phyloP scores from a whole-genome alignment of 2,797 vertebrate species.

The Halcyon chelicuti region DNA sequence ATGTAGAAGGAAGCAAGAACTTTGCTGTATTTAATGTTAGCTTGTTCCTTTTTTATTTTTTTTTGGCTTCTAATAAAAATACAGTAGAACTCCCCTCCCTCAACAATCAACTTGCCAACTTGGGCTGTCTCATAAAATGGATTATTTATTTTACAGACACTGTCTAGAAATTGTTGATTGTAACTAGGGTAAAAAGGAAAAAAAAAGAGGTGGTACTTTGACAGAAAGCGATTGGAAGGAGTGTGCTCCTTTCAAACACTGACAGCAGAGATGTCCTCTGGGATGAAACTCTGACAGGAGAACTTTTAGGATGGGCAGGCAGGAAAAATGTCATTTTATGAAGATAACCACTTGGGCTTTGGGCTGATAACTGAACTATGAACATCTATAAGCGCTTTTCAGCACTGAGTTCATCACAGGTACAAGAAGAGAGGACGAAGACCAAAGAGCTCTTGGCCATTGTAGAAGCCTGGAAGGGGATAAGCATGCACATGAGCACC shows the following conservation, averaged over 20 bases:
- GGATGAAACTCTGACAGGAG: neutral
- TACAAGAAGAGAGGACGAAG: neutral
- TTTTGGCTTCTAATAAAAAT: neutral
- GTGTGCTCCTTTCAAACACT: neutral
- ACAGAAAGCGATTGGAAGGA: accelerated
- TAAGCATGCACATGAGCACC: accelerated
- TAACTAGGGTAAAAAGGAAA: neutral
- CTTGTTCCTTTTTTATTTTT: neutral
- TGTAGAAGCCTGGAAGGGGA: neutral
- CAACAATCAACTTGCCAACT: neutral
- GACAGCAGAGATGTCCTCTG: neutral
- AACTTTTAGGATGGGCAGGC: neutral
- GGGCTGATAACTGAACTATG: neutral
- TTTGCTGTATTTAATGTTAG: neutral
- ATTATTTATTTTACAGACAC: neutral
- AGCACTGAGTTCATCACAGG: neutral
- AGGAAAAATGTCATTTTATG: neutral
- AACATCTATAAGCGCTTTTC: accelerated
- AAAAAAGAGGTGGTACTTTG: neutral
- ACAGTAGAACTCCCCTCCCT: neutral
- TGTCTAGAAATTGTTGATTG: neutral
- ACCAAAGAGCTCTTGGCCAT: accelerated
- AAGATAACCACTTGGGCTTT: neutral
- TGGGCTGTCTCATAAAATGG: neutral
- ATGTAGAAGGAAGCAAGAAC: neutral